A percentile compares a stretch with the other conserved stretches of the same genome.
phyloP scores from a whole-genome alignment of 2,888 invertebrate genomes.

The Agriotes lineatus region DNA sequence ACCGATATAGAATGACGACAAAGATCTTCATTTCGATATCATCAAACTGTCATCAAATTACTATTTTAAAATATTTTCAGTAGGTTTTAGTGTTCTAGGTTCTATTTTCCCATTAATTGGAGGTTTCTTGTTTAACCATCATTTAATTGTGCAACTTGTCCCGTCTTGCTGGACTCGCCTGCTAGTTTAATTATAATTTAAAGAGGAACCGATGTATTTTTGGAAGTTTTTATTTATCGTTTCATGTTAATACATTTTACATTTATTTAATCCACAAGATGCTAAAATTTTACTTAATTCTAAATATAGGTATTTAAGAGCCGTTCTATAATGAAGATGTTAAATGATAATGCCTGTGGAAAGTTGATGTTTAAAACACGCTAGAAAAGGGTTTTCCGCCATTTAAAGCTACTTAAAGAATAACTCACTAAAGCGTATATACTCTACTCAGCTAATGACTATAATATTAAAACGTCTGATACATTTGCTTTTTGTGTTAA shows the following conservation, averaged over 20 bases:
- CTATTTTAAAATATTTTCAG: too few species aligned
- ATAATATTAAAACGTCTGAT: conserved; percentile 4
- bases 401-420: conserved; percentile 42
- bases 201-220: background rate
- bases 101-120: too few species aligned
- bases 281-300: conserved; percentile 1
- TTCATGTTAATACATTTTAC: conserved; percentile 9
- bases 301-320: conserved; percentile 19
- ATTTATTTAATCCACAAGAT: background rate
- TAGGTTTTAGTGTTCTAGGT: too few species aligned
- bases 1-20: too few species aligned
- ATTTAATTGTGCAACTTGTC: too few species aligned
- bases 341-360: too few species aligned
- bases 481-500: conserved; percentile 3
- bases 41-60: too few species aligned
- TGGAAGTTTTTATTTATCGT: conserved; percentile 9
- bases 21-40: too few species aligned
- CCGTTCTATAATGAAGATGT: conserved; percentile 21
- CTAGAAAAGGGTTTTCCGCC: too few species aligned
- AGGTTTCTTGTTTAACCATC: too few species aligned
- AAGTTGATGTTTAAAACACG: background rate
- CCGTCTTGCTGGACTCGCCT: too few species aligned
- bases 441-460: conserved; percentile 7
- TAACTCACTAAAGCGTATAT: conserved; percentile 31
- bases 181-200: background rate